Base-by-base conservation (phyloP, 2,113 vertebrate genomes). In the Sarotherodon lohbergeri region DNA sequence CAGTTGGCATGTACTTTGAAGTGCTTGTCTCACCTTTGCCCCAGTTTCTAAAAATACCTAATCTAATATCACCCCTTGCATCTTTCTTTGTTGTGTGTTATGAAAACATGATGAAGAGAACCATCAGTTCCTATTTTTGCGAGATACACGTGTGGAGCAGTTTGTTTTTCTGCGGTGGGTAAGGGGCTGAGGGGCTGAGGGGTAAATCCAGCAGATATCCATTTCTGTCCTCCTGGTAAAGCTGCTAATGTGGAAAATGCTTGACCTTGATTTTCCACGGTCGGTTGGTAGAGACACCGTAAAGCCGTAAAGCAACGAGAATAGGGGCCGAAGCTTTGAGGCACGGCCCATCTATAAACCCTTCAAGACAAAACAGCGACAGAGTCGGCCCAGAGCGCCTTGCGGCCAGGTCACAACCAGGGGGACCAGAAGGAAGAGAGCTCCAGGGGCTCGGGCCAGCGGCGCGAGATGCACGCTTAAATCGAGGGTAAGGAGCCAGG, bases 191-290 rank as follows among this genome's bases (percentile, higher is more conserved):
- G 11, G 19, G 63, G 63, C 63, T 84, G 81, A 57, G n/a, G 85
- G 87, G 79, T 92, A 93, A 91, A 87, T 85, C 81, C 88, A 82
- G 85, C 59, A 88, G 86, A 92, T 94, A 92, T 94, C 90, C 86
- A 87, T 94, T 94, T 93, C 88, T 90, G 43, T 91, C 88, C 90
- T 95, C 88, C 86, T 82, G 90, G 90, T 93, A 87, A 94, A 93
- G 82, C 89, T 86, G 83, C 92, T 94, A 92, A 96, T 96, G 91
- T 92, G 95, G 93, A 95, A 95, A 95, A 94, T 88, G 84, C 83
- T 94, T 90, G 91, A 92, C 88, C 91, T 93, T 92, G 78, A 94
- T 95, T 96, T 96, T 96, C 93, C 95, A 87, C 52, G 84, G 90
- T 90, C 46, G 46, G 50, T 57, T 86, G 68, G 79, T 90, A 81